These are phyloP conservation scores for Harmothoe impar DNA, from an alignment of 2,888 invertebrate species.

Conservation along the genomic window DNA sequence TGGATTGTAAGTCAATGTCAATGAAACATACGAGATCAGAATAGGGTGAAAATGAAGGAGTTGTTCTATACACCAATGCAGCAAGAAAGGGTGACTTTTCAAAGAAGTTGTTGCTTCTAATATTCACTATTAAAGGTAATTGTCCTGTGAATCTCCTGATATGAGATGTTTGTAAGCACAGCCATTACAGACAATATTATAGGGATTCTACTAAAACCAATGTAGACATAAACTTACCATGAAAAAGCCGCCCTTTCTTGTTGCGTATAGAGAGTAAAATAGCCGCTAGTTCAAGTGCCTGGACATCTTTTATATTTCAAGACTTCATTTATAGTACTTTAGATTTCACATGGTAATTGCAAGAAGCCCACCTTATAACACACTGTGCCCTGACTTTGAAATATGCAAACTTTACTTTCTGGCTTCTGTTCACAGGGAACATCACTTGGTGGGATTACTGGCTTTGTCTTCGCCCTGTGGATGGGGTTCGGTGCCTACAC, in stretches of 20 bases:
- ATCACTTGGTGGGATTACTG: not conserved
- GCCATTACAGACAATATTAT: too few species aligned
- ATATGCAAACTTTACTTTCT: too few species aligned
- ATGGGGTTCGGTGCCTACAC: constrained; percentile 38
- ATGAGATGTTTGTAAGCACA: not conserved
- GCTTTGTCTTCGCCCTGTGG: constrained; percentile 46
- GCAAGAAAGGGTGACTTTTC: not conserved
- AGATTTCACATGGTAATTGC: not conserved
- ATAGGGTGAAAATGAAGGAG: too few species aligned
- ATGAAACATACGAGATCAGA: not conserved
- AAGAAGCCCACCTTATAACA: too few species aligned
- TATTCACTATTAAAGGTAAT: not conserved
- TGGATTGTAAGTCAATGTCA: constrained; percentile 35
- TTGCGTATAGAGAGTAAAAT: not conserved
- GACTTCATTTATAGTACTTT: not conserved
- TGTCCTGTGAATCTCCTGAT: not conserved
- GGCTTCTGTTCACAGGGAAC: not conserved
- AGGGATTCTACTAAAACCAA: too few species aligned
- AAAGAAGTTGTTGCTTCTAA: not conserved
- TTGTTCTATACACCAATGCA: not conserved
- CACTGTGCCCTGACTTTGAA: too few species aligned
- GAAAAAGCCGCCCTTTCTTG: too few species aligned
- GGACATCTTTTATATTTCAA: not conserved
- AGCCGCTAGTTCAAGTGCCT: not conserved
- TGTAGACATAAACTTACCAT: too few species aligned